Percentiles rank a stretch among this genome's conserved stretches.
Evolutionary conservation across 2,797 vertebrate species (phyloP).

Genomic region (Leucoraja ocellata): DNA sequence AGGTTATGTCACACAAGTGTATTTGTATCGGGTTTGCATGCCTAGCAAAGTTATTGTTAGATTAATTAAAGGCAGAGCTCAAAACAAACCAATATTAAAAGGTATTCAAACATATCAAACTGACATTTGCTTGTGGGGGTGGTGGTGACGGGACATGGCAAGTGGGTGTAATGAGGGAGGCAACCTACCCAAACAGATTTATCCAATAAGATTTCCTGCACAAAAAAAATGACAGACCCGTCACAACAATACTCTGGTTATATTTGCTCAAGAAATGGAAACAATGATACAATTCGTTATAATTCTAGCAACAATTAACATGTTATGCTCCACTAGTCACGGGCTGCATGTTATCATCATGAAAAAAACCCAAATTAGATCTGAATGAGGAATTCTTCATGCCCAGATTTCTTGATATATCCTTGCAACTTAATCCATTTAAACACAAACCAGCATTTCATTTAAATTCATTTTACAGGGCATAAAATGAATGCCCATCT

Average conservation of each 20-base stretch:
- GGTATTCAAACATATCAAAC: slow-evolving; percentile 57
- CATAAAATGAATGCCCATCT: no score
- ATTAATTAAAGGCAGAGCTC: slow-evolving; percentile 44
- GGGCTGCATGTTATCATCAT: background rate
- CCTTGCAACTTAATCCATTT: background rate
- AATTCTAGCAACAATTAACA: background rate
- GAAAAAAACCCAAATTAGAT: background rate
- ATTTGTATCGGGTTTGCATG: slow-evolving; percentile 20
- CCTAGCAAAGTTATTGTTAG: slow-evolving; percentile 33
- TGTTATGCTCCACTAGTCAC: background rate
- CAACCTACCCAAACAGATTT: slow-evolving; percentile 89
- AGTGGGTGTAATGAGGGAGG: slow-evolving; percentile 27
- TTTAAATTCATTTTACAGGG: no score
- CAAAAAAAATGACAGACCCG: slow-evolving; percentile 66
- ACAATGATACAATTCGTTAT: background rate
- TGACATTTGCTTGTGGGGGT: slow-evolving; percentile 51
- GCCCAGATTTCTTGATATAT: background rate
- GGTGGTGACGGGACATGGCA: slow-evolving; percentile 43
- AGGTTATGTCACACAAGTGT: slow-evolving; percentile 9
- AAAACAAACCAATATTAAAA: slow-evolving; percentile 47
- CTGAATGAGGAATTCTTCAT: background rate
- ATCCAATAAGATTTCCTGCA: slow-evolving; percentile 92
- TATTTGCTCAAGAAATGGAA: slow-evolving; percentile 12
- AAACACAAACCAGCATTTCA: background rate
- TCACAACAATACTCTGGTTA: slow-evolving; percentile 53